Base-by-base conservation (phyloP, 2,113 vertebrate species). In the Herpetotheres cachinnans region DNA sequence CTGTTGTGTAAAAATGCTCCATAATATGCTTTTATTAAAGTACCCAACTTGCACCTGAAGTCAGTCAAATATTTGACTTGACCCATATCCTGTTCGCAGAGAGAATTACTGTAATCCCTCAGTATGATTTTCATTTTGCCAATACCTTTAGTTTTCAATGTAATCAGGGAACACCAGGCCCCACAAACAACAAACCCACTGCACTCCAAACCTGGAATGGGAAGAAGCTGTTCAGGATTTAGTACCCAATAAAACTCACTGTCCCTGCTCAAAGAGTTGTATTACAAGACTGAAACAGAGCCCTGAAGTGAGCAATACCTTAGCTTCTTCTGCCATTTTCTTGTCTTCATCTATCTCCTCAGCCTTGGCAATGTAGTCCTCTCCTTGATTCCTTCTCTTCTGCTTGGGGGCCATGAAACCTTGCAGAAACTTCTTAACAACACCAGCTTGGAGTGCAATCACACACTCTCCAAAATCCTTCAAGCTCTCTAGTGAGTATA, bases 401-500 rank as follows among this genome's bases (percentile, higher is more conserved):
- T 99, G 99, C 90, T 99, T 99, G 50, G 99, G 99, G 72, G 99
- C 99, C 99, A 99, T 99, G 98, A 99, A 99, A 63, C 99, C 99
- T 97, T 99, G 99, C 71, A 99, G 98, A 97, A 99, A 99, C 97
- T 99, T 99, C 96, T 99, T 99, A 96, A 99, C 99, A 29, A 99
- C 98, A 54, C 99, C 99, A 86, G 99, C 99, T 92, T 99, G 99
- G 80, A 99, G 98, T 7, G 98, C 98, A 95, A 99, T 99, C 96
- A 99, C 98, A 86, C 98, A 99, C 93, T 99, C 99, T 0, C 99
- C 99, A 93, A 99, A 99, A 82, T 99, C 99, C 96, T 99, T 99
- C 86, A 99, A 91, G 96, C 98, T 99, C 92, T 99, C 99, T 83
- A 99, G 97, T 1, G 98, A 98, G 73, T 96, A 97, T n/a, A 99